Conservation (phyloP, 1,140 invertebrate species). For the Drosophila dunni region DNA sequence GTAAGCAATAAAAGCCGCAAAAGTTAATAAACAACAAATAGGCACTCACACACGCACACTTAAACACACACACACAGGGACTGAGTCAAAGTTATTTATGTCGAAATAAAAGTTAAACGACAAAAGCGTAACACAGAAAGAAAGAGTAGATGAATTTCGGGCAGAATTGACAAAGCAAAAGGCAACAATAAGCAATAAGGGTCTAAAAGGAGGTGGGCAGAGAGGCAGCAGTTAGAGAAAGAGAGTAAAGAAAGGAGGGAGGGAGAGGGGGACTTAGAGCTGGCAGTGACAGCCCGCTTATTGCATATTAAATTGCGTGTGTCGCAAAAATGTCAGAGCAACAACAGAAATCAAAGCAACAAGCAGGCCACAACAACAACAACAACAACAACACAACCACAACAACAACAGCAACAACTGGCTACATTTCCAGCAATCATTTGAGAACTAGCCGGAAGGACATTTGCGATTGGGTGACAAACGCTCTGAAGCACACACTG, state of each 20-base stretch:
- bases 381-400: slow-evolving; percentile 26
- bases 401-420: not conserved
- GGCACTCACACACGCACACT: not conserved
- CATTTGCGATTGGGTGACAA: slow-evolving; percentile 34
- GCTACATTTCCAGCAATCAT: slow-evolving; percentile 33
- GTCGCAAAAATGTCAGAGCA: slow-evolving; percentile 52
- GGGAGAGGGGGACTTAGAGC: not conserved
- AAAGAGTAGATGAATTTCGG: slow-evolving; percentile 16
- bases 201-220: not conserved
- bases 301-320: slow-evolving; percentile 70
- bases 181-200: not conserved
- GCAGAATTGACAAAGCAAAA: slow-evolving; percentile 4
- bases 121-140: not conserved
- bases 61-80: not conserved
- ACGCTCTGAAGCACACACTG: too few relatives aligned
- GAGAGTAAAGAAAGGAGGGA: not conserved
- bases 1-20: slow-evolving; percentile 19
- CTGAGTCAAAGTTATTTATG: slow-evolving; percentile 25
- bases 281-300: slow-evolving; percentile 75
- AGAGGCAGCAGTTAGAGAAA: not conserved
- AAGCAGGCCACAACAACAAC: slow-evolving; percentile 36
- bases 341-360: slow-evolving; percentile 54
- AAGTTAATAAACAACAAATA: slow-evolving; percentile 11
- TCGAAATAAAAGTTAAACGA: slow-evolving; percentile 9
- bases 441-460: slow-evolving; percentile 59